Evolutionary conservation across 2,888 invertebrate genomes (phyloP).

Genomic region (Drosophila borealis): DNA sequence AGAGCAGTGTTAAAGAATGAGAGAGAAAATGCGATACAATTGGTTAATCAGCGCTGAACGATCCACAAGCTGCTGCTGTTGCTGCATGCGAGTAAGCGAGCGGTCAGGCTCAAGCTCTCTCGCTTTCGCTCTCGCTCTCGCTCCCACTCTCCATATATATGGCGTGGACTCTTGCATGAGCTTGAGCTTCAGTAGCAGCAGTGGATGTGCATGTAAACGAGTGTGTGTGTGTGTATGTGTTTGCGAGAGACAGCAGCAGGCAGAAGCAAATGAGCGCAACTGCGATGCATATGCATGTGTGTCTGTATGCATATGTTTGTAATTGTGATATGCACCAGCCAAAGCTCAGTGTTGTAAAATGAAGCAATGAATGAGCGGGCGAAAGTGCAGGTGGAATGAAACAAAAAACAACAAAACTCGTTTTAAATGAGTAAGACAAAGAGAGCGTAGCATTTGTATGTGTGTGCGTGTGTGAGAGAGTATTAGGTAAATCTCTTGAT

Average conservation of each 20-base stretch:
- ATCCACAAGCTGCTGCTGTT: constrained; percentile 8
- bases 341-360: constrained; percentile 26
- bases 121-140: not conserved
- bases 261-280: constrained; percentile 14
- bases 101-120: constrained; percentile 1
- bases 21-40: constrained; percentile 27
- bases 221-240: constrained; percentile 19
- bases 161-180: too few relatives aligned
- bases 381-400: constrained; percentile 23
- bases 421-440: constrained; percentile 2
- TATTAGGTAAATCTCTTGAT: constrained; percentile 27
- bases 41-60: constrained; percentile 29
- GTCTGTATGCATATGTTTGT: not conserved
- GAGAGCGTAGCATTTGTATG: constrained; percentile 8
- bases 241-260: constrained; percentile 10
- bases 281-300: not conserved
- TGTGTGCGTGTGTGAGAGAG: constrained; percentile 6
- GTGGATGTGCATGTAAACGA: constrained; percentile 1
- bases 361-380: constrained; percentile 41
- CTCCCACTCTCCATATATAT: not conserved
- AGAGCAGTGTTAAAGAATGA: constrained; percentile 26
- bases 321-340: not conserved
- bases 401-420: constrained; percentile 7
- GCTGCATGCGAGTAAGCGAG: constrained; percentile 26
- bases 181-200: constrained; percentile 1